Evolutionary conservation across 2,797 vertebrate genomes (phyloP), one percentile per base, ranked within the genome.

Genomic region (Sebastes cheni): DNA sequence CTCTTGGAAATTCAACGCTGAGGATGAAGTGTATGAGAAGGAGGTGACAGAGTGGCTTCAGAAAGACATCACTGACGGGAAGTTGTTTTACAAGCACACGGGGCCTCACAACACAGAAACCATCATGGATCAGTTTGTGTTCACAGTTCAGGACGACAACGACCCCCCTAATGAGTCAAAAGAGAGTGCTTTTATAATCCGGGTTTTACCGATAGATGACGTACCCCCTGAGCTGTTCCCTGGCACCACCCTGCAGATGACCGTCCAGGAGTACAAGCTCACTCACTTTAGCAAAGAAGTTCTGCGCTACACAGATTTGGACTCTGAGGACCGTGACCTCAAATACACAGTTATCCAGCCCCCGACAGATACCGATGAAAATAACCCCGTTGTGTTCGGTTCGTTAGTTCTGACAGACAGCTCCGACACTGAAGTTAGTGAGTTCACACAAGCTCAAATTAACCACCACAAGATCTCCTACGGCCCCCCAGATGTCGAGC

Each of bases 391-490:
- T 0, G 54, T 86, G 2, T 97, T 97, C 11, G 97, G 97, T 18
- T 96, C 96, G 59, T 87, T 99, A 0, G 97, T 99, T 79, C 91
- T 99, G 88, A 97, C 97, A 0, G 98, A 99, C 50, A 94, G 95
- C 80, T 95, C 96, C 0, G 92, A 95, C 8, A 92, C 95, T 0
- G 93, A 96, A 64, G 96, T 99, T 69, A 95, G 89, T 0, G 98
- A 97, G 89, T 99, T 99, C 89, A 99, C 98, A 4, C 98, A 99
- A 91, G 97, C 98, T 67, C 98, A 99, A 94, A 92, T 99, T 77
- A 99, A 99, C 89, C 98, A 99, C 77, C 97, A 97, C 87, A 99
- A 99, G 91, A 97, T 99, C 82, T 96, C 97, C 0, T 99, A 97
- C 68, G 91, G 84, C 8, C 98, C 98, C 0, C 98, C 98, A 0